phyloP scores from a whole-genome alignment of 1,140 invertebrate genomes.

The Cylas formicarius region DNA sequence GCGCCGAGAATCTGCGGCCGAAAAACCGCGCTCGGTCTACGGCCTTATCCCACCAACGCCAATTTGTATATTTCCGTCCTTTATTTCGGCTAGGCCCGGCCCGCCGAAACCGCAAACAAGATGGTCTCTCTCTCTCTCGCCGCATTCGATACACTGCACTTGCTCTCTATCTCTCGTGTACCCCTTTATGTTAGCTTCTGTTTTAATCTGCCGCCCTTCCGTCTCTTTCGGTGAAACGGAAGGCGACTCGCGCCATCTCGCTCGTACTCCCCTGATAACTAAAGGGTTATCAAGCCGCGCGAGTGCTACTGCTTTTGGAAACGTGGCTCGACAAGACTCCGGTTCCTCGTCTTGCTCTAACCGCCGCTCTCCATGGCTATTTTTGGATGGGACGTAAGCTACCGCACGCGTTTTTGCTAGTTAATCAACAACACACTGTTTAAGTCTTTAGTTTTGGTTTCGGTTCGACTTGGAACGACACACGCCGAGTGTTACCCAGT shows the following conservation, averaged over 20 bases:
- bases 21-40: slow-evolving; percentile 34
- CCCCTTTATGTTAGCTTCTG: slow-evolving; percentile 42
- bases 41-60: slow-evolving; percentile 27
- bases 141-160: slow-evolving; percentile 21
- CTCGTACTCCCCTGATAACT: slow-evolving; percentile 39
- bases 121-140: slow-evolving; percentile 32
- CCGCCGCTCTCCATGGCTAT: slow-evolving; percentile 16
- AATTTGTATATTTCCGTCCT: slow-evolving; percentile 38
- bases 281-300: slow-evolving; percentile 43
- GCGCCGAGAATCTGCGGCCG: slow-evolving; percentile 32
- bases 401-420: slow-evolving; percentile 28
- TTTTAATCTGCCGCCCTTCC: slow-evolving; percentile 40
- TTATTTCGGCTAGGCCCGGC: slow-evolving; percentile 38
- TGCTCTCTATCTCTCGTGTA: slow-evolving; percentile 33
- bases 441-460: slow-evolving; percentile 28
- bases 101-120: slow-evolving; percentile 40
- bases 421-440: slow-evolving; percentile 35
- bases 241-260: slow-evolving; percentile 10
- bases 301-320: slow-evolving; percentile 31
- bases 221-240: slow-evolving; percentile 4
- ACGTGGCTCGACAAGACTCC: slow-evolving; percentile 28
- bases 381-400: slow-evolving; percentile 26
- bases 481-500: too few species aligned
- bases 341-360: slow-evolving; percentile 24
- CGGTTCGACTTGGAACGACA: slow-evolving; percentile 4